Evolutionary conservation across 2,888 invertebrate genomes (phyloP).

Genomic region (Camponotus fellah): DNA sequence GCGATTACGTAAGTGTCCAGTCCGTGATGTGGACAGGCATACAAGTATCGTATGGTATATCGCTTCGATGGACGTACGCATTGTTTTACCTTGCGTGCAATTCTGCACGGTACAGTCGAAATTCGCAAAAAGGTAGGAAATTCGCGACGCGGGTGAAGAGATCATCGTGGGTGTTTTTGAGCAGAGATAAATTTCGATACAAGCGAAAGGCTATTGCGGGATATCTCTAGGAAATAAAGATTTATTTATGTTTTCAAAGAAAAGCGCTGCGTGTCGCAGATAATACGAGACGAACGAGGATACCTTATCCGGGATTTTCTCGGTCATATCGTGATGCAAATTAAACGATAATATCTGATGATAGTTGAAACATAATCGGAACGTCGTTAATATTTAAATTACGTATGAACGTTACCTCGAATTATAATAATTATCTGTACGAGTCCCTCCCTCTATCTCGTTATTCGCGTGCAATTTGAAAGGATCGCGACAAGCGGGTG

Average conservation of each 20-base stretch:
- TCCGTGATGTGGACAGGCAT: conserved; percentile 73
- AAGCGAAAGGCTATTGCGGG: not conserved
- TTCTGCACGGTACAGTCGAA: conserved; percentile 43
- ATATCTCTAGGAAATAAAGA: not conserved
- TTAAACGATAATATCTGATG: conserved; percentile 41
- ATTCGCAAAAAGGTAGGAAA: conserved; percentile 34
- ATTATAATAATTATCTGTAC: conserved; percentile 33
- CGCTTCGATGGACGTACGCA: conserved; percentile 57
- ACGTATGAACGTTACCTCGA: conserved; percentile 23
- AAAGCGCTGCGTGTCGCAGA: not conserved
- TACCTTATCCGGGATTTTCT: conserved; percentile 40
- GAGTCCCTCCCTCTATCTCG: not conserved
- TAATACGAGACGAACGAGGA: not conserved
- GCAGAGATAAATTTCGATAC: not conserved
- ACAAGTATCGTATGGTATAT: conserved; percentile 75
- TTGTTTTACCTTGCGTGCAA: conserved; percentile 52
- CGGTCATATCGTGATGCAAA: conserved; percentile 26
- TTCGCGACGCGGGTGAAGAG: conserved; percentile 37
- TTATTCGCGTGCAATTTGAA: conserved; percentile 32
- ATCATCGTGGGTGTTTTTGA: not conserved
- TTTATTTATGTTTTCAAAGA: not conserved
- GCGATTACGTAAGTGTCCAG: conserved; percentile 84
- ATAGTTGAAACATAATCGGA: conserved; percentile 8
- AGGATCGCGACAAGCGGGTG: conserved; percentile 20
- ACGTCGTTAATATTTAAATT: conserved; percentile 32